Evolutionary conservation across 2,888 invertebrate species (phyloP).

Genomic region (Sesia bembeciformis): DNA sequence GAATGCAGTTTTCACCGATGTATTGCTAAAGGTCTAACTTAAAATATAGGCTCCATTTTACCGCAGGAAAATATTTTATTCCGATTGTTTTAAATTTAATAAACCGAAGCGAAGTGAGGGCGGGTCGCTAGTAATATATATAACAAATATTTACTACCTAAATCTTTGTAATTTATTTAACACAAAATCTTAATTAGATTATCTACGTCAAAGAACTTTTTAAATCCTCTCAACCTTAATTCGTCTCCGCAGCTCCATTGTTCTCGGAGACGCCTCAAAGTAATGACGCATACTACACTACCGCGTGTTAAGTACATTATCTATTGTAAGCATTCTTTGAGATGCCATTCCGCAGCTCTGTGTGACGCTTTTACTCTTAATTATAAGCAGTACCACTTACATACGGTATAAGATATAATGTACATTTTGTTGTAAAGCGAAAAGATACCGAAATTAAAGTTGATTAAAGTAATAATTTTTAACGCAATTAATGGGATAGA

Average conservation of each 20-base stretch:
- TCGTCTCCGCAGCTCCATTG: conserved; percentile 27
- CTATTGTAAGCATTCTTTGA: conserved; percentile 70
- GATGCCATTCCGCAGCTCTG: conserved; percentile 46
- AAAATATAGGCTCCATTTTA: no score
- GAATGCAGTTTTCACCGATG: no score
- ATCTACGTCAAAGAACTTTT: no score
- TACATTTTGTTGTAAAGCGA: conserved; percentile 1
- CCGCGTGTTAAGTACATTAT: conserved; percentile 67
- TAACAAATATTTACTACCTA: no score
- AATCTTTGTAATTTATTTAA: no score
- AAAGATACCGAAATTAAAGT: conserved; percentile 1
- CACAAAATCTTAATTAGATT: no score
- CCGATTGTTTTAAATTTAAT: no score
- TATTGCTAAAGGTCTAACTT: no score
- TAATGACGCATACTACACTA: conserved; percentile 59
- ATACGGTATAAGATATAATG: background rate
- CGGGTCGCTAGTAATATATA: no score
- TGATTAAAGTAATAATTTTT: background rate
- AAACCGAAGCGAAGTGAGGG: no score
- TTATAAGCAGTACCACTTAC: conserved; percentile 32
- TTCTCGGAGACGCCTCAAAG: conserved; percentile 46
- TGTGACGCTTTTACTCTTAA: conserved; percentile 62
- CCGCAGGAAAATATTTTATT: no score
- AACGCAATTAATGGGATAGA: no score
- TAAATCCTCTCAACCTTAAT: conserved; percentile 4